Evolutionary conservation across 2,888 invertebrate species (phyloP), one percentile per base, ranked within the genome.

Genomic region (Lithophane leautieri): DNA sequence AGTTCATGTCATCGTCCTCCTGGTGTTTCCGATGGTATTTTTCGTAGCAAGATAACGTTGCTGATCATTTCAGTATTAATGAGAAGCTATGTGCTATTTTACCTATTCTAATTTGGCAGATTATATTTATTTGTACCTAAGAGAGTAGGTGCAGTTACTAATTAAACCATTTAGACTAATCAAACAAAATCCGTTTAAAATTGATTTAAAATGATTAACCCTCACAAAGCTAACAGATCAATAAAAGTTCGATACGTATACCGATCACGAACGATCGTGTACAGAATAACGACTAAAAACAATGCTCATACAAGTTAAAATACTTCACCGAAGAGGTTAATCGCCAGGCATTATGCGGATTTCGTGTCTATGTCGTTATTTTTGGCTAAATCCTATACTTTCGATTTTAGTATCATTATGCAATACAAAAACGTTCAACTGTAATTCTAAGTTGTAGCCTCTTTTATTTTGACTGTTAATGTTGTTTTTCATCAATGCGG

Each of bases 361-460:
- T 85, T 87, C 87, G 84, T 89, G 87, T 84, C 81, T 76, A 71
- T 66, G 80, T 79, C 65, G 84, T 86, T 83, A 78, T 88, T 81
- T 89, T 88, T 87, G 86, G 84, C 78, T 73, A 81, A 88, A 87
- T 86, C 82, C 81, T 80, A 84, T 90, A 88, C 90, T 92, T 91
- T 93, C 91, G 89, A 89, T 90, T 92, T 91, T 88, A 86, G 75
- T 81, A 82, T 83, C 82, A 88, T 93, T 92, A 91, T 86, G 91
- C 88, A 92, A 93, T 89, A 78, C 73, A 87, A 86, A 89, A 89
- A 89, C 87, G 85, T 85, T 89, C 82, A 86, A 88, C 89, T 84
- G 87, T 88, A 71, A 74, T 78, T 78, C 68, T 42, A 83, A 84
- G 86, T 85, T 84, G 72, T 83, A 79, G 80, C 65, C 87, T 80